These are phyloP conservation scores for Nemotelus pantherinus DNA, from an alignment of 2,888 invertebrate genomes.

Conservation along the genomic window DNA sequence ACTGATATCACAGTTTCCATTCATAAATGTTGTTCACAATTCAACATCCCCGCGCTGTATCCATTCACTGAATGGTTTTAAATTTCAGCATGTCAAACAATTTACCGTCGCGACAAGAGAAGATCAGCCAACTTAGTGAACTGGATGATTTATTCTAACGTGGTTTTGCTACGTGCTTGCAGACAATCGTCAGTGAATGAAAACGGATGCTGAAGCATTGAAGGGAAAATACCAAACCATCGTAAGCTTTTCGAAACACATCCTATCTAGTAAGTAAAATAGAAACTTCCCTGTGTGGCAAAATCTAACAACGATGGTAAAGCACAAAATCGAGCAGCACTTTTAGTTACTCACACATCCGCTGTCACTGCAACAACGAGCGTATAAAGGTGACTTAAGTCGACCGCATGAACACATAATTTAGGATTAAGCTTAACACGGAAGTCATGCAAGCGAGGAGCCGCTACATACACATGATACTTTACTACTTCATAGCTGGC, in stretches of 20 bases:
- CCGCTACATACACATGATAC: background rate
- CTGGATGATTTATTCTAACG: constrained; percentile 31
- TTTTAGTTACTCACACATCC: background rate
- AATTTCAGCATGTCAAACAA: background rate
- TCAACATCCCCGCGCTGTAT: too few relatives aligned
- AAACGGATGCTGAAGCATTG: background rate
- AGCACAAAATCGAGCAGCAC: too few relatives aligned
- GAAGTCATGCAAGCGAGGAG: background rate
- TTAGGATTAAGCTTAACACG: constrained; percentile 25
- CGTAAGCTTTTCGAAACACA: background rate
- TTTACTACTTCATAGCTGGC: background rate
- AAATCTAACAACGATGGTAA: too few relatives aligned
- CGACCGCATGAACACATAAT: constrained; percentile 28
- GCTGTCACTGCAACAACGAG: background rate
- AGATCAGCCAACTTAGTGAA: constrained; percentile 41
- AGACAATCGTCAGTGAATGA: background rate
- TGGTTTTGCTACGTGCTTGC: too few relatives aligned
- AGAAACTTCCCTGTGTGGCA: background rate
- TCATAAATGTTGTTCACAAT: too few relatives aligned
- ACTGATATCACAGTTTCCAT: too few relatives aligned
- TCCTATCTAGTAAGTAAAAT: constrained; percentile 19
- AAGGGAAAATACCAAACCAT: background rate
- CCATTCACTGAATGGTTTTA: too few relatives aligned
- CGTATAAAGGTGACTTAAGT: constrained; percentile 18
- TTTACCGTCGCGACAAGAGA: constrained; percentile 15